Conservation (phyloP, 2,113 vertebrate genomes). For the Melanotaenia duboulayi region DNA sequence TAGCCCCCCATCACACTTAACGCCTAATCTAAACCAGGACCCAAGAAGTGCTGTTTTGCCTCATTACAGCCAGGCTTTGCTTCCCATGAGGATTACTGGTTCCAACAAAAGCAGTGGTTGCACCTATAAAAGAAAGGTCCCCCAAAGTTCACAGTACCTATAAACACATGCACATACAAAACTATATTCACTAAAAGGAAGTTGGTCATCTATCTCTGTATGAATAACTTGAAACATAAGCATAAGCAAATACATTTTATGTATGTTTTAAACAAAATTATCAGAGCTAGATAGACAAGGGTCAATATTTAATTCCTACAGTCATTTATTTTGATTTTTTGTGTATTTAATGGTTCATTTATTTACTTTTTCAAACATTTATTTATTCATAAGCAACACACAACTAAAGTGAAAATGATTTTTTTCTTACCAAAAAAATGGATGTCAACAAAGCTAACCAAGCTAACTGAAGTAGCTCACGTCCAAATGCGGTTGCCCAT, state of each 20-base stretch:
- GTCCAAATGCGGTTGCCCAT: slow-evolving; percentile 20
- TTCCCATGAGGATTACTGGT: background rate
- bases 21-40: background rate
- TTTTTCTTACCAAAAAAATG: background rate
- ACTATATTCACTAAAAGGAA: background rate
- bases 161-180: too few species aligned
- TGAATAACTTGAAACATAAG: background rate
- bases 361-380: background rate
- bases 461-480: slow-evolving; percentile 24
- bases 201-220: background rate
- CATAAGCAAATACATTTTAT: background rate
- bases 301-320: slow-evolving; percentile 1
- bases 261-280: background rate
- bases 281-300: background rate
- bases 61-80: background rate
- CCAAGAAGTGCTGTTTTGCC: background rate
- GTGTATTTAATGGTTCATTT: background rate
- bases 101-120: too few species aligned
- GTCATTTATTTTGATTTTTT: background rate
- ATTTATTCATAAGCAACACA: background rate
- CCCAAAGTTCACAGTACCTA: background rate
- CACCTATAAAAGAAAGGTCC: too few species aligned
- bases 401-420: background rate
- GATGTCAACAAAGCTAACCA: slow-evolving; percentile 1
- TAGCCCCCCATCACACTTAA: background rate